Evolutionary conservation across 2,797 vertebrate species (phyloP).

Genomic region (Chelonia mydas): DNA sequence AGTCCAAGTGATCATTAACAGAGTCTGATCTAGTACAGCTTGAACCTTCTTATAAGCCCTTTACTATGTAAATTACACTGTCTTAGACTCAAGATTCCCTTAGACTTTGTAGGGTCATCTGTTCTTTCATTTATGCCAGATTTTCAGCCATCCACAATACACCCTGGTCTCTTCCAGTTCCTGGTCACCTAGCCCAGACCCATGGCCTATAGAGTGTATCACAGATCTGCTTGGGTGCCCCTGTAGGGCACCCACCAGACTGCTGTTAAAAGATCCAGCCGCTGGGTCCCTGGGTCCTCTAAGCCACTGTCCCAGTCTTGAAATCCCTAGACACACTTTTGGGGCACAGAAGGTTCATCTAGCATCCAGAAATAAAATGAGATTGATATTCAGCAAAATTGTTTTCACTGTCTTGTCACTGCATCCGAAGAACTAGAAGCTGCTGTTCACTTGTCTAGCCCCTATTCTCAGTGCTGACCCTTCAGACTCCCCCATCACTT

Average conservation of each 20-base stretch:
- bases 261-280: not conserved
- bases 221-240: not conserved
- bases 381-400: no score
- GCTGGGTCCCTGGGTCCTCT: not conserved
- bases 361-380: no score
- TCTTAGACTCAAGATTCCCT: no score
- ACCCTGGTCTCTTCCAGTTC: not conserved
- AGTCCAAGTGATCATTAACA: not conserved
- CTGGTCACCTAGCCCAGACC: not conserved
- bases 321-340: not conserved
- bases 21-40: not conserved
- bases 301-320: not conserved
- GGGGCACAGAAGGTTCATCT: no score
- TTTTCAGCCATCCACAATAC: not conserved
- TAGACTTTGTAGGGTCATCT: not conserved
- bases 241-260: not conserved
- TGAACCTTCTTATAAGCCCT: not conserved
- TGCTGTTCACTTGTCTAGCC: not conserved
- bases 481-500: not conserved
- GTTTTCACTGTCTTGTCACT: no score
- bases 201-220: not conserved
- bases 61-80: no score
- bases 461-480: not conserved
- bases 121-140: not conserved
- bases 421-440: not conserved